These are phyloP conservation scores for Chrosomus eos DNA, from an alignment of 2,797 vertebrate genomes.

Conservation along the genomic window DNA sequence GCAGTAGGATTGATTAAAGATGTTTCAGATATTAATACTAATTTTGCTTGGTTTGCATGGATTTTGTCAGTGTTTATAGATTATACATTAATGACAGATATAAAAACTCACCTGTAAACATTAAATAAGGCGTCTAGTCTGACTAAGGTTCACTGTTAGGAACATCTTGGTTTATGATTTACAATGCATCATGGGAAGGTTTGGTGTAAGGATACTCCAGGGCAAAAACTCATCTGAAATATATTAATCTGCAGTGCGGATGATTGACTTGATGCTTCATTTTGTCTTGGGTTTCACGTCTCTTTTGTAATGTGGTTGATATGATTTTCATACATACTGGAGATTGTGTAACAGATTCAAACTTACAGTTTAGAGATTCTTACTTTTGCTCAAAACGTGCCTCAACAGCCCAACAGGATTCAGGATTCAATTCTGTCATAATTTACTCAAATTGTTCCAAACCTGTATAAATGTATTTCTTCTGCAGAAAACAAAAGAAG, in stretches of 20 bases:
- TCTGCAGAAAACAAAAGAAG: no score
- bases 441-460: no score
- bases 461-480: no score
- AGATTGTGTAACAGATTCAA: no score
- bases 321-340: neutral
- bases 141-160: neutral
- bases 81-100: neutral
- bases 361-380: rapidly evolving
- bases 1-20: neutral
- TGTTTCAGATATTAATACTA: neutral
- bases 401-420: neutral
- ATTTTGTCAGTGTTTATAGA: neutral
- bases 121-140: neutral
- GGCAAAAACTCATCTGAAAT: neutral
- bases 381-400: neutral
- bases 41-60: no score
- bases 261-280: neutral
- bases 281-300: neutral
- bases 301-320: neutral
- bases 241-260: neutral
- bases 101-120: neutral
- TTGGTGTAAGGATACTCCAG: neutral
- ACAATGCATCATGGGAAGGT: neutral
- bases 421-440: no score
- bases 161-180: conserved; percentile 9